Base-by-base conservation (phyloP, 2,797 vertebrate species). In the Thunnus albacares region DNA sequence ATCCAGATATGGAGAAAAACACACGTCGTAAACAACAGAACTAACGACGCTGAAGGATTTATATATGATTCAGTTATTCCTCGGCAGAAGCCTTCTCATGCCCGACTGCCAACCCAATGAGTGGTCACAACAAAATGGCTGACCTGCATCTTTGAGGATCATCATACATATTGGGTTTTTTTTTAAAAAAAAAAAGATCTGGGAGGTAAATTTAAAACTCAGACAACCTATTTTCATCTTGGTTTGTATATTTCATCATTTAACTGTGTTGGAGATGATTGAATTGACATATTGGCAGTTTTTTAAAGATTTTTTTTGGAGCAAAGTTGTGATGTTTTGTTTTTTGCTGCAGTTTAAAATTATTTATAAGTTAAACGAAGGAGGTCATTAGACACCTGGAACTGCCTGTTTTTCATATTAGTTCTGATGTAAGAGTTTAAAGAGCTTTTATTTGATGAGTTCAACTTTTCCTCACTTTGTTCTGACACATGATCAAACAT, bases 51-150 rank as follows among this genome's bases (percentile, higher is more conserved):
- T 4, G 24, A 22, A 18, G 33, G 45, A 55, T 4, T 71, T 41
- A 14, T 65, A 8, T 45, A 30, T 28, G 17, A 7, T 28, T 14
- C 18, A 26, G 5, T 17, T 11, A 6, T 13, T 47, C 41, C 22
- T 72, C 24, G 17, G 30, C 6, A n/a, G 43, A 33, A 51, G 20
- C 10, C 4, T 26, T 60, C 55, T 43, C 22, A 22, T 28, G 65
- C 24, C 73, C 35, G 56, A 51, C 72, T 71, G 55, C 45, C 71
- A 28, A 67, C 33, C 18, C 65, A 68, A 11, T 73, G 67, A 81
- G 17, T 57, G 22, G 47, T 41, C 56, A 28, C 24, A 84, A 85
- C 80, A 88, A 88, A 88, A 88, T 90, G 89, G 84, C 76, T 53
- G 80, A 72, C 55, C 8, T 57, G 73, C 70, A 64, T 57, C 77